A percentile compares a stretch with the other conserved stretches of the same genome.
Evolutionary conservation across 1,140 invertebrate species (phyloP).

Genomic region (Atopsyche davidsoni): DNA sequence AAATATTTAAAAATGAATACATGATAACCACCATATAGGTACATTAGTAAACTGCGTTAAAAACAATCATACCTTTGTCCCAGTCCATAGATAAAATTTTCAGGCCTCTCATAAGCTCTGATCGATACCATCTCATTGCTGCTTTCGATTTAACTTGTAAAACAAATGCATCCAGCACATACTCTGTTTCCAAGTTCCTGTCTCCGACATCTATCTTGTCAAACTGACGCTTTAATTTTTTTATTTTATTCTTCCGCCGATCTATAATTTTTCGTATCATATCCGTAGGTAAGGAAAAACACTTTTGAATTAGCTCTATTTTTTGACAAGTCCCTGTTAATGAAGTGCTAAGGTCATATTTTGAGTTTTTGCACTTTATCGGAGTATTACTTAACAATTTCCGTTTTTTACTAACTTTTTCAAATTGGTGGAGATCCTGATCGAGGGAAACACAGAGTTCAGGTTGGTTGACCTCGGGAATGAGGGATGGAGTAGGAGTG

Average conservation of each 20-base stretch:
- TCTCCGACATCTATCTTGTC: conserved; percentile 2
- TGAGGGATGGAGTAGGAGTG: too few relatives aligned
- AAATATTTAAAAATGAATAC: not conserved
- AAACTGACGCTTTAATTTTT: conserved; percentile 11
- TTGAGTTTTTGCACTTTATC: conserved; percentile 17
- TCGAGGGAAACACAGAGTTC: too few relatives aligned
- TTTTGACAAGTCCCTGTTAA: conserved; percentile 8
- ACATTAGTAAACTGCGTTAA: too few relatives aligned
- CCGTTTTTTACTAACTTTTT: conserved; percentile 17
- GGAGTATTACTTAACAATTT: conserved; percentile 3
- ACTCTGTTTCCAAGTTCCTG: conserved; percentile 2
- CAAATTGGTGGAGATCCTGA: too few relatives aligned
- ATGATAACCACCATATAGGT: too few relatives aligned
- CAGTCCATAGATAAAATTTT: conserved; percentile 12
- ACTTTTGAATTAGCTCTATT: conserved; percentile 3
- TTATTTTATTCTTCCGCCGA: conserved; percentile 9
- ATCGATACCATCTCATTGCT: conserved; percentile 2
- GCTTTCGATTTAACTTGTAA: not conserved
- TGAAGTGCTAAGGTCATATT: conserved; percentile 12
- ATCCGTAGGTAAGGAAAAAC: conserved; percentile 11
- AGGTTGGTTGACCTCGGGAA: too few relatives aligned
- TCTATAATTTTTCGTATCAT: conserved; percentile 11
- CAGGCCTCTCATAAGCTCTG: conserved; percentile 2
- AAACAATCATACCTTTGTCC: conserved; percentile 14
- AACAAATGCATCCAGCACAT: conserved; percentile 12